Percentiles rank a stretch among this genome's conserved stretches.
Evolutionary conservation across 2,113 vertebrate genomes (phyloP).

Genomic region (Phylloscopus trochiloides): DNA sequence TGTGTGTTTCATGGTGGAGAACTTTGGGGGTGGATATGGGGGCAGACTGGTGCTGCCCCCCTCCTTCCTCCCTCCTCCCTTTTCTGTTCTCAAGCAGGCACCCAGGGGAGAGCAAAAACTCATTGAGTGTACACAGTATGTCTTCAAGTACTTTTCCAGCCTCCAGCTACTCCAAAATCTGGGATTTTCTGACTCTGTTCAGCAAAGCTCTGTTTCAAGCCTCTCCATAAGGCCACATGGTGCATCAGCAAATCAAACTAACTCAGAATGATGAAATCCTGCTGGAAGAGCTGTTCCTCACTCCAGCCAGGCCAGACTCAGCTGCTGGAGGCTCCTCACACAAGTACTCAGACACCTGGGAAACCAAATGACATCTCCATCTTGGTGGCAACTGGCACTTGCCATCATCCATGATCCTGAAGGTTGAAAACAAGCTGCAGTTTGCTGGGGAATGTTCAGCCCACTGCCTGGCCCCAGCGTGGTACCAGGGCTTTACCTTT

Average conservation of each 20-base stretch:
- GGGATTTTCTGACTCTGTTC: not conserved
- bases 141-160: not conserved
- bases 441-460: not conserved
- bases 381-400: not conserved
- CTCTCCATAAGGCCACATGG: accelerated
- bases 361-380: not conserved
- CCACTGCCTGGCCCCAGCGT: accelerated
- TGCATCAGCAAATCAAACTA: not conserved
- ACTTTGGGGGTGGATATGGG: not conserved
- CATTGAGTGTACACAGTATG: accelerated
- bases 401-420: accelerated
- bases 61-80: not conserved
- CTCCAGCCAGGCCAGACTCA: not conserved
- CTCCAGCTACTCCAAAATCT: not conserved
- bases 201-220: not conserved
- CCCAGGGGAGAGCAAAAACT: not conserved
- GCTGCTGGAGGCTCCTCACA: accelerated
- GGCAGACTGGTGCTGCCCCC: not conserved
- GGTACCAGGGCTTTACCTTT: not conserved
- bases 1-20: not conserved
- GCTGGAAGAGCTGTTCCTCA: not conserved
- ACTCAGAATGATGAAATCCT: not conserved
- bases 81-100: not conserved
- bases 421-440: not conserved
- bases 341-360: not conserved